Base-by-base conservation (phyloP, 2,797 vertebrate genomes). In the Notamacropus eugenii region DNA sequence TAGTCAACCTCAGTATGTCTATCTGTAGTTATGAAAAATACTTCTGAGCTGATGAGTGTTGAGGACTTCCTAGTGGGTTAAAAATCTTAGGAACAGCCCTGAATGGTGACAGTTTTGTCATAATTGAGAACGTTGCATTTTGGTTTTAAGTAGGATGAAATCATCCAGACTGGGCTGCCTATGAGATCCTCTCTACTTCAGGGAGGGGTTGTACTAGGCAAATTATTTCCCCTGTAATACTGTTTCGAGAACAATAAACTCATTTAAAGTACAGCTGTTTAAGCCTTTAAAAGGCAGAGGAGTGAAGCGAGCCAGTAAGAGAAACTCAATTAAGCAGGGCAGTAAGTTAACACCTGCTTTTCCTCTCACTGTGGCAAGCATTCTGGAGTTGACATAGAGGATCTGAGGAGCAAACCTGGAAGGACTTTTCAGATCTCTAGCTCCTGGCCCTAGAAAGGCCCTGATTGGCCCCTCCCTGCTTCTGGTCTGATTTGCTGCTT, bases 171-270 rank as follows among this genome's bases (percentile, higher is more conserved):
- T 28, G 59, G 13, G 11, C 2, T 93, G 50, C 94, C 93, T 74
- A 59, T 31, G 59, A 93, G 55, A 56, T 74, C 14, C 34, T 74
- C 58, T 91, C 29, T 55, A 91, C 31, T 54, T 90, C 19, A 31
- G 87, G 54, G 92, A 94, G 90, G 90, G 91, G 28, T 90, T 91
- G 50, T 52, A 94, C 8, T 46, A 92, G 28, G 96, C 74, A 97
- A 97, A 97, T 29, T 97, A 57, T 13, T 92, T 94, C 16, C 2
- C 59, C 96, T 92, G 92, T 97, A 96, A 46, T 95, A 14, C 54
- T 95, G 94, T 94, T 97, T 97, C 54, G 19, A 94, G 46, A 98
- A 97, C 67, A 62, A 82, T 90, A 96, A 97, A 28, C 10, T 96
- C 96, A 50, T 0, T 50, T 92, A 91, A 59, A 94, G 90, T 82